phyloP scores from a whole-genome alignment of 2,113 vertebrate species.

The Eubucco bourcierii region DNA sequence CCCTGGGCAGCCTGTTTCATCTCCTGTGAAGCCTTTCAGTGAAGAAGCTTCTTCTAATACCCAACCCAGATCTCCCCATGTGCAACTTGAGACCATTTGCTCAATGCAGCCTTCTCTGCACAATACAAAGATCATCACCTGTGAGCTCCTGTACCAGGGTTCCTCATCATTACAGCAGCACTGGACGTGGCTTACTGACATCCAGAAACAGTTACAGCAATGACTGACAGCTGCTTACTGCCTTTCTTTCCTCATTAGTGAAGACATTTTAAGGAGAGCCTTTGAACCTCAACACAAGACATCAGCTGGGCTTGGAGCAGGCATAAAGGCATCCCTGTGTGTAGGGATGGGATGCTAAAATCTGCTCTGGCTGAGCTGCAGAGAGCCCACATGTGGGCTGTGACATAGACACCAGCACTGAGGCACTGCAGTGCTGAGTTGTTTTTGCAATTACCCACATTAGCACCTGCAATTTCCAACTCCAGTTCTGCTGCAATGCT shows the following conservation, averaged over 20 bases:
- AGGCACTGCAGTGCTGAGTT: neutral
- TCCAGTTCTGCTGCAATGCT: neutral
- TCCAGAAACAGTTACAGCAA: neutral
- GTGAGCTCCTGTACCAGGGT: neutral
- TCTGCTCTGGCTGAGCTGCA: neutral
- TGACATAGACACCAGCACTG: accelerated
- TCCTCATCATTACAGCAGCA: neutral
- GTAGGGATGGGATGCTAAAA: neutral
- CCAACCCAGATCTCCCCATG: too few species aligned
- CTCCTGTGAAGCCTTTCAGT: too few species aligned
- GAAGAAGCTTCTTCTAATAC: too few species aligned
- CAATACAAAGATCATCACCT: neutral
- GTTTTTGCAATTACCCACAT: neutral
- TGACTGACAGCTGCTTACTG: neutral
- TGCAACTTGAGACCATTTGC: too few species aligned
- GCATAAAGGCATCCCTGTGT: accelerated
- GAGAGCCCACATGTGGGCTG: neutral
- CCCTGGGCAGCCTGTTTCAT: too few species aligned
- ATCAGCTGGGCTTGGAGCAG: neutral
- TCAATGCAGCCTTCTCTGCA: neutral
- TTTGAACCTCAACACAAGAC: neutral
- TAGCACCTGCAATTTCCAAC: neutral
- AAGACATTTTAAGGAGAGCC: neutral
- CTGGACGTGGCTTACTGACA: neutral
- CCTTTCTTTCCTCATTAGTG: neutral